These are phyloP conservation scores for Aeoliscus strigatus DNA, from an alignment of 2,797 vertebrate genomes.

Conservation along the genomic window DNA sequence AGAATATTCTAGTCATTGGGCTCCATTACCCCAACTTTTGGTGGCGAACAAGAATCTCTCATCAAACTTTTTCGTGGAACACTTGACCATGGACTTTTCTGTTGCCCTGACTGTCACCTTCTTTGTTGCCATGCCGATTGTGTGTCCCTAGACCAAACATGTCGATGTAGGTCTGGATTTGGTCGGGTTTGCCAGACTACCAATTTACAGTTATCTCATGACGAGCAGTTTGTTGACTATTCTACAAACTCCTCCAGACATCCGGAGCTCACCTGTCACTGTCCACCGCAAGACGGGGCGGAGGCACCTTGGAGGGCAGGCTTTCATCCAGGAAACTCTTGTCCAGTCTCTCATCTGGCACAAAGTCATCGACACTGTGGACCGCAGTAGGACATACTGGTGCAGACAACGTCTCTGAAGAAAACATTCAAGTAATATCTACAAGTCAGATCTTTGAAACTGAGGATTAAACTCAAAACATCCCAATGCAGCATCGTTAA, in stretches of 20 bases:
- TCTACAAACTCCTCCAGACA: slow-evolving; percentile 1
- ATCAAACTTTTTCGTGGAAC: no score
- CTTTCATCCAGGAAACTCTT: slow-evolving; percentile 89
- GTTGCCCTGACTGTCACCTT: no score
- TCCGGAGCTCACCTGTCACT: slow-evolving; percentile 94
- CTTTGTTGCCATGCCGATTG: no score
- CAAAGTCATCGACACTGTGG: slow-evolving; percentile 87
- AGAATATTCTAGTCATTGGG: no score
- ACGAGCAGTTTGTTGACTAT: no score
- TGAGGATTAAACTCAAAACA: background rate
- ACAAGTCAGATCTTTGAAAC: background rate
- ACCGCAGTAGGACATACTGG: slow-evolving; percentile 63
- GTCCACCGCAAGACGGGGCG: slow-evolving; percentile 46
- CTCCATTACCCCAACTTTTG: no score
- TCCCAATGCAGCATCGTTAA: background rate
- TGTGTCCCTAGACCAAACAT: no score
- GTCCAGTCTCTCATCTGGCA: slow-evolving; percentile 90
- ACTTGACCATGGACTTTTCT: no score
- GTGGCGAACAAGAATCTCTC: no score
- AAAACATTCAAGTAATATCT: slow-evolving; percentile 17
- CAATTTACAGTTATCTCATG: no score
- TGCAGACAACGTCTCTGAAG: slow-evolving; percentile 56
- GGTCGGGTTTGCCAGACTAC: no score
- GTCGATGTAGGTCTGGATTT: no score
- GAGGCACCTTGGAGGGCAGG: slow-evolving; percentile 45